Evolutionary conservation across 2,113 vertebrate species (phyloP).

Genomic region (Patagioenas fasciata): DNA sequence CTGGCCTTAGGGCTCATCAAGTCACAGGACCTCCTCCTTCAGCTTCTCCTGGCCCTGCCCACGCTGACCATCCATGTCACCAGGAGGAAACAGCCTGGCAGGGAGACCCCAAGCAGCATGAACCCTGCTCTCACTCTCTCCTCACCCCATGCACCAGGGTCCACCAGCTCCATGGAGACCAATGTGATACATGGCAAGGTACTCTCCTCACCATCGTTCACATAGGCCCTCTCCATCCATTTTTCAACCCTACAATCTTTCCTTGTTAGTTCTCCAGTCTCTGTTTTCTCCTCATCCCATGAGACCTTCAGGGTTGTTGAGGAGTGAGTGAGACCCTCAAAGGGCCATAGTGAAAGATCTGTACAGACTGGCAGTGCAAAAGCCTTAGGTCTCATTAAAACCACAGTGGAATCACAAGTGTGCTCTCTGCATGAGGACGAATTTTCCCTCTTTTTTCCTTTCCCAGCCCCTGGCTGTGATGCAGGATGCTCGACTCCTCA

Average conservation of each 20-base stretch:
- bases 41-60: background rate
- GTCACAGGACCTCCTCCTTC: background rate
- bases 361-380: background rate
- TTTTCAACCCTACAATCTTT: background rate
- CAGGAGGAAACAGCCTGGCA: background rate
- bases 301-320: background rate
- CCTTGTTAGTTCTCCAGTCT: background rate
- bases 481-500: background rate
- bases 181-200: background rate
- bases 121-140: background rate
- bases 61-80: rapidly evolving
- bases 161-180: background rate
- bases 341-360: background rate
- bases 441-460: background rate
- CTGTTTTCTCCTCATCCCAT: background rate
- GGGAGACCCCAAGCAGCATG: rapidly evolving
- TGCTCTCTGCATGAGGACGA: background rate
- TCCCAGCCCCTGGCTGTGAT: background rate
- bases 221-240: rapidly evolving
- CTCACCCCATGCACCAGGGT: background rate
- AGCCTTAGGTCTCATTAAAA: background rate
- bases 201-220: background rate
- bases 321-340: background rate
- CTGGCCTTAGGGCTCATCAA: background rate
- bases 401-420: background rate